Evolutionary conservation across 2,113 vertebrate genomes (phyloP).

Genomic region (Ammodytes dubius): DNA sequence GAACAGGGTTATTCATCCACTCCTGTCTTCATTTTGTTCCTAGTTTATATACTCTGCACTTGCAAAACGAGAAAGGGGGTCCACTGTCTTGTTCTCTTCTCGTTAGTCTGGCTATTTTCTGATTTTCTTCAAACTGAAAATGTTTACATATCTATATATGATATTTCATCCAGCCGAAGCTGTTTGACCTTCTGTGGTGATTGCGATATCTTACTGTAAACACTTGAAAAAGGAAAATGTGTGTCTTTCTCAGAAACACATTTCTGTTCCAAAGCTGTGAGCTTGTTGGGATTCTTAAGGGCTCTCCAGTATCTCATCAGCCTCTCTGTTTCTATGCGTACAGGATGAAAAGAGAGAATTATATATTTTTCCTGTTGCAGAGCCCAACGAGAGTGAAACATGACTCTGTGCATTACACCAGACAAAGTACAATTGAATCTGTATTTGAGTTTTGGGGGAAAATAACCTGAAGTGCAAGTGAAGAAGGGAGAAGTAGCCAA

Average conservation of each 20-base stretch:
- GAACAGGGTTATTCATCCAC: conserved; percentile 7
- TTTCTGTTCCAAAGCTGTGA: conserved; percentile 37
- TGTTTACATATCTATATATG: conserved; percentile 39
- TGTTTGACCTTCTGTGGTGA: conserved; percentile 26
- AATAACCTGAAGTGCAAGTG: conserved; percentile 1
- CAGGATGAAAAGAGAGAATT: conserved; percentile 10
- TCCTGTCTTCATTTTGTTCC: conserved; percentile 18
- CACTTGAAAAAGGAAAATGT: conserved; percentile 42
- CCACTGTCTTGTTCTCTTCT: no score
- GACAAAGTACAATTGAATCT: conserved; percentile 29
- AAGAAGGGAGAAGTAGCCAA: background rate
- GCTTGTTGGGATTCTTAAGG: conserved; percentile 5
- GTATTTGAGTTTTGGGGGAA: conserved; percentile 30
- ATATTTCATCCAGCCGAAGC: conserved; percentile 21
- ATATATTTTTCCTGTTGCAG: conserved; percentile 3
- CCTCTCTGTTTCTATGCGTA: conserved; percentile 1
- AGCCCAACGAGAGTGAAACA: background rate
- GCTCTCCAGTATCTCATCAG: conserved; percentile 10
- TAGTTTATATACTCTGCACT: conserved; percentile 28
- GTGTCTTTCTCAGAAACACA: background rate
- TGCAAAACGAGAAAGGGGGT: background rate
- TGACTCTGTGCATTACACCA: conserved; percentile 17
- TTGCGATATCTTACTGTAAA: conserved; percentile 44
- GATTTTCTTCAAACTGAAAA: conserved; percentile 17
- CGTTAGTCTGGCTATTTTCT: background rate